A percentile compares a stretch with the other conserved stretches of the same genome.
Conservation (phyloP, 2,888 invertebrate species). For the Pachycephus smyrnensis region DNA sequence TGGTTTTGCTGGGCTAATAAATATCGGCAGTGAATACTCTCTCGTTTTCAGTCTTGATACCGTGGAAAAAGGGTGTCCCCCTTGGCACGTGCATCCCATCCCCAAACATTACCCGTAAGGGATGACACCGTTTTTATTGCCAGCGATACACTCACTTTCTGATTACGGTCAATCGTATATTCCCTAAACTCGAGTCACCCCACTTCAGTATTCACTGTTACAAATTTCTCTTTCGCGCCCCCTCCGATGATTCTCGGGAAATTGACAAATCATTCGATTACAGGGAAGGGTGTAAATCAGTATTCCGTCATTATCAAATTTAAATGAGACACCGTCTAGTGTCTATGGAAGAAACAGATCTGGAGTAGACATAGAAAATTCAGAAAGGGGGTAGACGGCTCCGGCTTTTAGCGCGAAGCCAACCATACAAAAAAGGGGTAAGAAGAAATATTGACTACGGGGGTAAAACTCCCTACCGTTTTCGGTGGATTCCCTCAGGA, state of each 20-base stretch:
- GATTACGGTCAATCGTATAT: conserved; percentile 50
- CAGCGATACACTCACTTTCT: conserved; percentile 41
- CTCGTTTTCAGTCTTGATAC: conserved; percentile 27
- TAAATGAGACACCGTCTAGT: background rate
- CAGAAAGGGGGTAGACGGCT: background rate
- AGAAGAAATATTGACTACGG: conserved; percentile 9
- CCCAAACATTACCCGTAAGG: conserved; percentile 28
- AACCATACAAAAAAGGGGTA: background rate
- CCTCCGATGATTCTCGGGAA: background rate
- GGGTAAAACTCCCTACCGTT: background rate
- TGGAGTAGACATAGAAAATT: background rate
- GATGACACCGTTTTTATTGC: conserved; percentile 62
- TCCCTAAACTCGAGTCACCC: background rate
- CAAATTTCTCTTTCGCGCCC: background rate
- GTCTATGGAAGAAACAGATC: background rate
- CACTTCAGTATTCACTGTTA: background rate
- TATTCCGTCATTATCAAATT: background rate
- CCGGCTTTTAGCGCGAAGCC: conserved; percentile 9
- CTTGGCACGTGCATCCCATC: conserved; percentile 47
- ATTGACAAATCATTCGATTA: background rate
- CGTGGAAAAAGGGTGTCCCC: conserved; percentile 8
- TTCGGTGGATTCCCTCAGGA: conserved; percentile 4
- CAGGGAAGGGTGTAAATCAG: background rate
- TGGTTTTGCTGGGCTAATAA: conserved; percentile 47
- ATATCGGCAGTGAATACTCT: conserved; percentile 49